Evolutionary conservation across 2,113 vertebrate species (phyloP), one percentile per base, ranked within the genome.

Genomic region (Oryzias woworae): DNA sequence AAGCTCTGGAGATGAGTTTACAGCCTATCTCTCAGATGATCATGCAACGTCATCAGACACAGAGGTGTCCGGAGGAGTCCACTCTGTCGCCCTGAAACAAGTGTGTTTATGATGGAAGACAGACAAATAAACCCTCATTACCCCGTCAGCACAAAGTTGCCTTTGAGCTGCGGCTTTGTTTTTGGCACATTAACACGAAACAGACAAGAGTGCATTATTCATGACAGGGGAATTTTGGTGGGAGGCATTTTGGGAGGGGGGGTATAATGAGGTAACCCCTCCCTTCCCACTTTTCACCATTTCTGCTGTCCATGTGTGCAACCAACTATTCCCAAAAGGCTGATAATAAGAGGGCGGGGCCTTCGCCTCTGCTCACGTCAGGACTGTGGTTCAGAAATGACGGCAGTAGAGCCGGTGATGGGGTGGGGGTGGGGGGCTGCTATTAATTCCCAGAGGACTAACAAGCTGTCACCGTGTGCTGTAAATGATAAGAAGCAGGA

Each of bases 191-290:
- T 76, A 58, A 79, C 56, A 60, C 58, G 46, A 62, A 20, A 42
- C 70, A 82, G 77, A 81, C 84, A 75, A 78, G 62, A 68, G 64
- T 58, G 20, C 17, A 48, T 69, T 75, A 65, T 80, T 68, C 66
- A 52, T 72, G 64, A 50, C 22, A 28, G 58, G 28, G 57, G 48
- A 36, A 52, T 47, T 47, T 68, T 26, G 17, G 58, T 24, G 59
- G 71, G 73, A 62, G 52, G 56, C 52, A 50, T 7, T 47, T 15
- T 3, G 41, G 24, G 41, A 63, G 22, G 5, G 47, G 47, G 47
- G 47, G 46, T 66, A 62, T 86, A 88, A 90, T 85, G 83, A 86
- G 85, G 75, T 62, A 45, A 36, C 50, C 68, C 53, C 80, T 77
- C 75, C 66, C 42, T n/a, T 36, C 3, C 68, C 74, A 58, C 72